Percentiles rank a stretch among this genome's conserved stretches.
phyloP scores from a whole-genome alignment of 2,113 vertebrate genomes.

The Muntiacus muntjak region DNA sequence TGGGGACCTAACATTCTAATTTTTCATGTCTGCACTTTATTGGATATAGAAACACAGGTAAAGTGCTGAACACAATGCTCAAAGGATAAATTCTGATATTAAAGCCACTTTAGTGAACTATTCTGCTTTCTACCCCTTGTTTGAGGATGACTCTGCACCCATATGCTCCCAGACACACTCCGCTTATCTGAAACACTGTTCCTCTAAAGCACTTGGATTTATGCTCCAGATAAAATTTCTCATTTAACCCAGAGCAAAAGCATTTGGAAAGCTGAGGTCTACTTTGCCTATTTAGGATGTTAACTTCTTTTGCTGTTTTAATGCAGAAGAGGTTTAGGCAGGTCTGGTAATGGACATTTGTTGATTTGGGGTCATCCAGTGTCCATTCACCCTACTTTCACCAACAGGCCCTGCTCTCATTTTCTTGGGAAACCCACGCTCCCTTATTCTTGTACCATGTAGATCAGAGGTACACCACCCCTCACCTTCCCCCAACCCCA shows the following conservation, averaged over 20 bases:
- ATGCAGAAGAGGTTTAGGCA: background rate
- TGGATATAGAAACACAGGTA: background rate
- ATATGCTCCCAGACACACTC: background rate
- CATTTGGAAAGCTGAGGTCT: background rate
- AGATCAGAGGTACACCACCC: background rate
- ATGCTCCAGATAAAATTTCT: background rate
- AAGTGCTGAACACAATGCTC: background rate
- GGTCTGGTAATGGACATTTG: background rate
- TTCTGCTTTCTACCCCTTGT: background rate
- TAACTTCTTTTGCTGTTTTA: background rate
- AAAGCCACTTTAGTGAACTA: background rate
- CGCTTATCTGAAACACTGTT: background rate
- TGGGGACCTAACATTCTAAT: background rate
- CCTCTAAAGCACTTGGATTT: background rate
- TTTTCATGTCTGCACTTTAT: background rate
- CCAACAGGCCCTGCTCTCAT: background rate
- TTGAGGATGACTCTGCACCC: background rate
- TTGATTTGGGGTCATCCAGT: background rate
- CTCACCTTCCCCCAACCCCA: accelerated
- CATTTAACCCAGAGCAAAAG: background rate
- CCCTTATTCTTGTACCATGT: background rate
- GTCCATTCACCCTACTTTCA: background rate
- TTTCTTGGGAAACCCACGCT: background rate
- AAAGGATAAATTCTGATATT: background rate
- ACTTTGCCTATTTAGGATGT: background rate